Evolutionary conservation across 2,797 vertebrate genomes (phyloP), one percentile per base, ranked within the genome.

Genomic region (Cirrhinus mrigala): DNA sequence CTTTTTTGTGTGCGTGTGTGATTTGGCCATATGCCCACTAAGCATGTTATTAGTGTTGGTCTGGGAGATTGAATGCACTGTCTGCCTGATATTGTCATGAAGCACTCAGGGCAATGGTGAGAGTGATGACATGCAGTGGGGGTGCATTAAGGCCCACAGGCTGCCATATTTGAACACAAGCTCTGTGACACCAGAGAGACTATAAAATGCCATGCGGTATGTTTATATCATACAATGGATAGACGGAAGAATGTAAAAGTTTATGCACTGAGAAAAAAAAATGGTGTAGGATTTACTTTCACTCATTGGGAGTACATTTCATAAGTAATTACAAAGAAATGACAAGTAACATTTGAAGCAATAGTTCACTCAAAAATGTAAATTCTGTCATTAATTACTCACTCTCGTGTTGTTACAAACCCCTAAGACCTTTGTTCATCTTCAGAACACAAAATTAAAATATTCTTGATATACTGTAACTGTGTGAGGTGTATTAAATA

Each of bases 41-140:
- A 87, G 85, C 68, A 70, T 81, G 87, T 91, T 91, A 92, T 91
- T 92, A 73, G 92, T 86, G 52, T 78, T 66, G 86, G 88, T 87
- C 88, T 68, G 79, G 84, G 88, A 94, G 92, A 93, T 92, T 90
- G 91, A 90, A 94, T 93, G 88, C 90, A 85, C 86, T 91, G 44
- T 71, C 89, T 91, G 89, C 90, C 90, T 92, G 90, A 90, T 93
- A 89, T 92, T 93, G 91, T 93, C 91, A 79, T 85, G 90, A 87
- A 87, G 90, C 90, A 92, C 93, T 94, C 88, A 60, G 82, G 87
- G 88, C 89, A 89, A 90, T 87, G 90, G 90, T 91, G 89, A 91
- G 90, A 85, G 84, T 92, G 92, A 94, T 92, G 93, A 92, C 91
- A 91, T 89, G 89, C 88, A 85, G 86, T 91, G 89, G 92, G 92